phyloP scores from a whole-genome alignment of 2,113 vertebrate genomes.

The Pangasianodon hypophthalmus region DNA sequence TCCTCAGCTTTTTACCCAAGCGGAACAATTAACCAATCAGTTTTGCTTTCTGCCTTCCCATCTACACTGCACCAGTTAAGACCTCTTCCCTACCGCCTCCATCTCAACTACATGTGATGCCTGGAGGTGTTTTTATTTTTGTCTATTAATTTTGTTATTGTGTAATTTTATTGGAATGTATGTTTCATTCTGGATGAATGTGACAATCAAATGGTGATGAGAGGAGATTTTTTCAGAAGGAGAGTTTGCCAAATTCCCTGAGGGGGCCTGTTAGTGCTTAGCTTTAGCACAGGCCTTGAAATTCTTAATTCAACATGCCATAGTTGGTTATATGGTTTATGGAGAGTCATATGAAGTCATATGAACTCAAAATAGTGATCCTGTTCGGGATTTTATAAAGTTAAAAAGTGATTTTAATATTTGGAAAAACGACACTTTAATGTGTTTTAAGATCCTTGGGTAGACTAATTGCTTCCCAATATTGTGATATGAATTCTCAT shows the following conservation, averaged over 20 bases:
- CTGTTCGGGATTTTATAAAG: background rate
- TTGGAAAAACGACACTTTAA: background rate
- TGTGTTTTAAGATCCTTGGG: background rate
- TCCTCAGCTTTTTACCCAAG: conserved; percentile 84
- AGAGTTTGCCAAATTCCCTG: conserved; percentile 71
- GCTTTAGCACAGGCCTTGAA: conserved; percentile 64
- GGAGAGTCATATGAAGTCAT: conserved; percentile 2
- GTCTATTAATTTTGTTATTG: conserved; percentile 17
- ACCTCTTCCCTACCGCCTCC: conserved; percentile 59
- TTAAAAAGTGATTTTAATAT: background rate
- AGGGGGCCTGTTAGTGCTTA: conserved; percentile 55
- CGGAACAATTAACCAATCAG: conserved; percentile 69
- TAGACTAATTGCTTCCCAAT: conserved; percentile 11
- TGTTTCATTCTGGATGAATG: conserved; percentile 64
- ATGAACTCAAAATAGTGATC: background rate
- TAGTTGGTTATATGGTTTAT: background rate
- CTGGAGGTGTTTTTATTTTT: conserved; percentile 41
- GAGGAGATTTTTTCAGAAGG: conserved; percentile 53
- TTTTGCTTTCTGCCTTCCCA: conserved; percentile 61
- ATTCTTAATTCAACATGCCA: conserved; percentile 1
- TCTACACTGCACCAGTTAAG: conserved; percentile 58
- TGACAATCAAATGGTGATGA: conserved; percentile 51
- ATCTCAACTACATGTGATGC: conserved; percentile 39
- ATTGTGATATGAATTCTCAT: conserved; percentile 1
- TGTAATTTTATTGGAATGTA: conserved; percentile 36